phyloP scores from a whole-genome alignment of 2,888 invertebrate species.

The Belgica antarctica region DNA sequence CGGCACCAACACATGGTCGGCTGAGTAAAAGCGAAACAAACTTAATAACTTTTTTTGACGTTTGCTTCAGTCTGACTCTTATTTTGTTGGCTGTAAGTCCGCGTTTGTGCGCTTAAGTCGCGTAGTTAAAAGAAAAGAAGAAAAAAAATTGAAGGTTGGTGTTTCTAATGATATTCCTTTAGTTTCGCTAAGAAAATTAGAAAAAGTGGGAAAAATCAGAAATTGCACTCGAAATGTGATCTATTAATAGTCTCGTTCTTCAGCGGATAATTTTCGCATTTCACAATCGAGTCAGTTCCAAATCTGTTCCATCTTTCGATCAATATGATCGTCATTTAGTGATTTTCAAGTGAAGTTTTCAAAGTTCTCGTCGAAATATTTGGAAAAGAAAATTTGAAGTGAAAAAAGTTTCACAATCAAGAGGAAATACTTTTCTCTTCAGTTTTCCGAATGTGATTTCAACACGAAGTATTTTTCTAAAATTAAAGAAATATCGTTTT shows the following conservation, averaged over 20 bases:
- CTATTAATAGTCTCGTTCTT: slow-evolving; percentile 19
- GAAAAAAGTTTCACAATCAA: slow-evolving; percentile 40
- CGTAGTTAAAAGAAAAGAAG: slow-evolving; percentile 17
- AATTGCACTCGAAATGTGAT: slow-evolving; percentile 13
- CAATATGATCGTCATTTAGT: background rate
- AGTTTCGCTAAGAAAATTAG: slow-evolving; percentile 8
- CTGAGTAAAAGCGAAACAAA: background rate
- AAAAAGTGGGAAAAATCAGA: slow-evolving; percentile 1
- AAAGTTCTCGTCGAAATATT: slow-evolving; percentile 10
- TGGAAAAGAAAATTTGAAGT: slow-evolving; percentile 31
- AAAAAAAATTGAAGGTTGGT: slow-evolving; percentile 40
- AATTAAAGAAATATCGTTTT: slow-evolving; percentile 31
- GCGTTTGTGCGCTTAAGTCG: slow-evolving; percentile 35
- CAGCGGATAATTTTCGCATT: background rate
- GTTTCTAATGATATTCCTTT: slow-evolving; percentile 2
- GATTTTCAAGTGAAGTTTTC: background rate
- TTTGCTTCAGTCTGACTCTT: slow-evolving; percentile 41
- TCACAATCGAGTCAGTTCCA: background rate
- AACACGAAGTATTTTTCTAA: slow-evolving; percentile 43
- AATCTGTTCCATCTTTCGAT: background rate
- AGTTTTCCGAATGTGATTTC: slow-evolving; percentile 40
- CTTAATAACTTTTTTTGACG: slow-evolving; percentile 39
- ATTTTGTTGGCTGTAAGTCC: slow-evolving; percentile 40
- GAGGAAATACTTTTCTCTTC: slow-evolving; percentile 15
- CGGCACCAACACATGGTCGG: slow-evolving; percentile 34